Base-by-base conservation (phyloP, 2,797 vertebrate genomes). In the Spinus olivaceus region DNA sequence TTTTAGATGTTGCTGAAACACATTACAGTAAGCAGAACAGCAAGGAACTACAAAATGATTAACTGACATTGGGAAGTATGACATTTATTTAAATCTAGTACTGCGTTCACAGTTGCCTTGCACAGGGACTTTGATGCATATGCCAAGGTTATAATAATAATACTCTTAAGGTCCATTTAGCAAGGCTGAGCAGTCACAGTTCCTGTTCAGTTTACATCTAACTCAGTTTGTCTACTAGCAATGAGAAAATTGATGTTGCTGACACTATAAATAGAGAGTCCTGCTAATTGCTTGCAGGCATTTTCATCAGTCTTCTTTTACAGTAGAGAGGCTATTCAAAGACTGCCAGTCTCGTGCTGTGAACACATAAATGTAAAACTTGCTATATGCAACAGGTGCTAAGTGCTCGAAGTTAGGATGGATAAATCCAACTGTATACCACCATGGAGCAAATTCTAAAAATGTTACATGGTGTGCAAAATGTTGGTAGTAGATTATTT, bases 81-180 rank as follows among this genome's bases (percentile, higher is more conserved):
- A 92, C 41, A 88, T 94, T 96, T 90, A 78, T 90, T 94, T 96
- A 93, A 88, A 92, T 88, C 69, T 89, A 73, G 41, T 66, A 66
- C 33, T 85, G 18, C 20, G 54, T 78, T 90, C 71, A 85, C 56
- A 84, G 69, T 92, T 93, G 54, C 53, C 87, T 94, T 94, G 57
- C 65, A 81, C 59, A 71, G 57, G 83, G 17, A 39, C 53, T 86
- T 96, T 95, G 77, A 92, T 32, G 22, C 46, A 71, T 94, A 86
- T 88, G 71, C 64, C 76, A 86, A 95, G 74, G 42, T 94, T 90
- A 86, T 89, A 90, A 88, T 88, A 86, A 63, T 91, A 96, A 59
- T 76, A 74, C n/a, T 81, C 69, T 71, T 91, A 91, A 92, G 35
- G 83, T 92, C 83, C 91, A 79, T 92, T 92, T 95, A 85, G 64